Conservation (phyloP, 2,113 vertebrate genomes). For the Crotophaga sulcirostris region DNA sequence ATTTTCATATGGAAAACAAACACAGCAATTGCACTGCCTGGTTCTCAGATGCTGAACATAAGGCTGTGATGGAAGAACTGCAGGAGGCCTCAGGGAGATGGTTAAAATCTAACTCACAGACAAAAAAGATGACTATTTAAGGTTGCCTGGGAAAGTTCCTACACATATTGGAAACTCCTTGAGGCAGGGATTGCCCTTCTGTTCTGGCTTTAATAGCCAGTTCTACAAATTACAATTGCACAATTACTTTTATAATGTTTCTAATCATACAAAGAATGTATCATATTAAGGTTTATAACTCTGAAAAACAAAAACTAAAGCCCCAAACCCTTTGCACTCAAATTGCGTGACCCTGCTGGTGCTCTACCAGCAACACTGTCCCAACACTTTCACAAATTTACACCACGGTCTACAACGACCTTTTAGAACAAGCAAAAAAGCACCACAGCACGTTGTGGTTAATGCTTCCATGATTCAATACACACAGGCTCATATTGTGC, state of each 20-base stretch:
- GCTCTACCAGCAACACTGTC: fast-evolving
- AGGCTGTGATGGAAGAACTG: neutral
- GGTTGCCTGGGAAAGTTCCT: slow-evolving; percentile 32
- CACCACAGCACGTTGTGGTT: neutral
- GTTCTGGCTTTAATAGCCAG: neutral
- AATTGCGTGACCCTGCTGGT: neutral
- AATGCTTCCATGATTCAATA: neutral
- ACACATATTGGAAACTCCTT: neutral
- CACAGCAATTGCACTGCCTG: neutral
- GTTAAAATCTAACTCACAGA: slow-evolving; percentile 16
- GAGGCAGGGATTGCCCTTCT: slow-evolving; percentile 37
- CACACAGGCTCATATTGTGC: neutral
- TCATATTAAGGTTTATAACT: neutral
- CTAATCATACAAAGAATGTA: neutral
- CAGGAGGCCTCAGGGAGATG: neutral
- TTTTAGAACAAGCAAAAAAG: neutral
- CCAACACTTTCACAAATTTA: neutral
- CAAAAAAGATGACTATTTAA: slow-evolving; percentile 1
- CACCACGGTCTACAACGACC: neutral
- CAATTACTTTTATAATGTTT: slow-evolving; percentile 9
- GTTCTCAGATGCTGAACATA: neutral
- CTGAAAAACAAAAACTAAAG: slow-evolving; percentile 24
- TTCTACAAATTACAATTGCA: slow-evolving; percentile 11
- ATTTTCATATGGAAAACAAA: neutral
- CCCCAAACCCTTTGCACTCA: neutral